Evolutionary conservation across 2,113 vertebrate genomes (phyloP), one percentile per base, ranked within the genome.

Genomic region (Otis tarda): DNA sequence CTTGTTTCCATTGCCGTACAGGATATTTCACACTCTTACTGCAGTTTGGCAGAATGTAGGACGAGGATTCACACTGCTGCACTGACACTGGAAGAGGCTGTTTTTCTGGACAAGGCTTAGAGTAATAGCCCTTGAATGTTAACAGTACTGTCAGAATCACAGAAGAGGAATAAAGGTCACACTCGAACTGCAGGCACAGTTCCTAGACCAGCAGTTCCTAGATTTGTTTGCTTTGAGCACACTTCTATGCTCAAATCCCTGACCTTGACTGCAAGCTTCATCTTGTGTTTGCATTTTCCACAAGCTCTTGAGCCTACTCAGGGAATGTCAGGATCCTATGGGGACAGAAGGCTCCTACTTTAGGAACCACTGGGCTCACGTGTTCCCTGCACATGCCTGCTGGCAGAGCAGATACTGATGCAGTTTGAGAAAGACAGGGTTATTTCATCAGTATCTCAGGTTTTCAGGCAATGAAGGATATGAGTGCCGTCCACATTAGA

Each of bases 21-120:
- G 92, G 84, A 68, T 94, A 65, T 74, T 91, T 70, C 47, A 61
- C 8, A 4, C 49, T 71, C 81, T 79, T 68, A 35, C 52, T 70
- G 86, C 93, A 84, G 47, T 74, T 59, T 90, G 85, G 90, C 93
- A 94, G 85, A 95, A 96, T 88, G 83, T 94, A 95, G 95, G 95
- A 70, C 87, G 94, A 49, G 5, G 5, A 35, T 57, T 93, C 82
- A 76, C 50, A 23, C 79, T 79, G 69, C 95, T 87, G 83, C 88
- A 78, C 25, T 91, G 87, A 77, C 70, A 39, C 27, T 23, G 24
- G 28, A 77, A 80, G 65, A 95, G 25, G 23, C 90, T 43, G 24
- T 30, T 69, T 94, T 70, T 45, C n/a, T 96, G 75, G 55, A 47
- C 9, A 9, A 69, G 28, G 30, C 55, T 87, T 49, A 65, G 80